phyloP scores from a whole-genome alignment of 2,113 vertebrate genomes.

The Myotis davidii region DNA sequence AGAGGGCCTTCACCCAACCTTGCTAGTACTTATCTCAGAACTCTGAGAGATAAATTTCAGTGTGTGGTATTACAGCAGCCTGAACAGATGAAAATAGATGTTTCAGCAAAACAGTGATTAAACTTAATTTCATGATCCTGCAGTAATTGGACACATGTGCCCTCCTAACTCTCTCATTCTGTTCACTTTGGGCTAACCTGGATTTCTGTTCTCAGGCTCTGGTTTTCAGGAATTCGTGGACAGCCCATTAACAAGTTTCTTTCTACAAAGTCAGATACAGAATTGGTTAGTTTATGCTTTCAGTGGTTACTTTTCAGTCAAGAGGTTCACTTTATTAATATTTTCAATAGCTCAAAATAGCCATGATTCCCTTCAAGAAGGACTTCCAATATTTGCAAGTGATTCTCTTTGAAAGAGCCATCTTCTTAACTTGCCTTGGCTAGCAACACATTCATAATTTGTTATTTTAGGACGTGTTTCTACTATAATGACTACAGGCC shows the following conservation, averaged over 20 bases:
- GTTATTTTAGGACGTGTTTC: not conserved
- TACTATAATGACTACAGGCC: not conserved
- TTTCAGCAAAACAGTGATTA: not conserved
- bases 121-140: slow-evolving; percentile 9
- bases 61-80: not conserved
- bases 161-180: not conserved
- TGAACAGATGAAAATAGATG: not conserved
- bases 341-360: not conserved
- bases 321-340: not conserved
- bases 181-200: not conserved
- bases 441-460: not conserved
- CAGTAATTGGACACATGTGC: not conserved
- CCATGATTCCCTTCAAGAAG: not conserved
- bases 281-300: not conserved
- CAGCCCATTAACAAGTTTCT: not conserved
- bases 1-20: too few relatives aligned
- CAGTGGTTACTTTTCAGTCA: not conserved
- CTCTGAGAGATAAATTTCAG: not conserved
- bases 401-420: not conserved
- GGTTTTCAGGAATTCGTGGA: not conserved
- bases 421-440: not conserved
- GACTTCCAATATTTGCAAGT: not conserved
- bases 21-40: not conserved
- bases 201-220: not conserved
- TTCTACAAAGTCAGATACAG: not conserved